phyloP scores from a whole-genome alignment of 2,888 invertebrate genomes.

The Andrena bucephala region DNA sequence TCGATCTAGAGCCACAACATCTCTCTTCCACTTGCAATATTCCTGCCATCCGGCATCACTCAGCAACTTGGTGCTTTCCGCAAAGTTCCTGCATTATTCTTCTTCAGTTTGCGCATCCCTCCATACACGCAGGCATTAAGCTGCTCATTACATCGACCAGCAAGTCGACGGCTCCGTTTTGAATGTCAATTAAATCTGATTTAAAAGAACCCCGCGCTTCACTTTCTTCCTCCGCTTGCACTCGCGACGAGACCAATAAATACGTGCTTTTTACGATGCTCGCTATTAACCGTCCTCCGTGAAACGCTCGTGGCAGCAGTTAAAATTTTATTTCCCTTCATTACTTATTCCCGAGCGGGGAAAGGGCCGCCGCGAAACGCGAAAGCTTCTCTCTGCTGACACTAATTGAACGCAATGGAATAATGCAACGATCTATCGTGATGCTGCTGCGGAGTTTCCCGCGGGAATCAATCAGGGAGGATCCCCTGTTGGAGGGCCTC shows the following conservation, averaged over 20 bases:
- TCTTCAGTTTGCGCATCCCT: neutral
- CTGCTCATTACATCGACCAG: neutral
- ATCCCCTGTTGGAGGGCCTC: neutral
- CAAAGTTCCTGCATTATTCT: neutral
- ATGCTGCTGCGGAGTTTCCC: slow-evolving; percentile 41
- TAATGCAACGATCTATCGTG: slow-evolving; percentile 48
- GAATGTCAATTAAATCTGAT: slow-evolving; percentile 41
- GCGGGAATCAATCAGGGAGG: slow-evolving; percentile 56
- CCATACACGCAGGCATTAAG: neutral
- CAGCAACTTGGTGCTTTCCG: neutral
- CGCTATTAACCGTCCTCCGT: slow-evolving; percentile 17
- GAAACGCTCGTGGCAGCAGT: slow-evolving; percentile 13
- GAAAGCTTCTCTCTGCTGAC: slow-evolving; percentile 51
- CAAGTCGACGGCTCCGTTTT: neutral
- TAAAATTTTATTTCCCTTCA: slow-evolving; percentile 43
- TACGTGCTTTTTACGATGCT: slow-evolving; percentile 19
- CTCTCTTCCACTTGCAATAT: neutral
- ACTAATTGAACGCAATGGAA: slow-evolving; percentile 55
- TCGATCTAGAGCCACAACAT: no score
- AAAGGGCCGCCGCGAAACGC: slow-evolving; percentile 6
- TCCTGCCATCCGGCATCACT: neutral
- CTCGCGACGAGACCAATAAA: slow-evolving; percentile 32
- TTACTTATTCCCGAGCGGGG: slow-evolving; percentile 39
- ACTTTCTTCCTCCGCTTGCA: neutral
- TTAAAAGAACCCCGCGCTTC: slow-evolving; percentile 6